Conservation (phyloP, 2,797 vertebrate species). For the Morus bassanus region DNA sequence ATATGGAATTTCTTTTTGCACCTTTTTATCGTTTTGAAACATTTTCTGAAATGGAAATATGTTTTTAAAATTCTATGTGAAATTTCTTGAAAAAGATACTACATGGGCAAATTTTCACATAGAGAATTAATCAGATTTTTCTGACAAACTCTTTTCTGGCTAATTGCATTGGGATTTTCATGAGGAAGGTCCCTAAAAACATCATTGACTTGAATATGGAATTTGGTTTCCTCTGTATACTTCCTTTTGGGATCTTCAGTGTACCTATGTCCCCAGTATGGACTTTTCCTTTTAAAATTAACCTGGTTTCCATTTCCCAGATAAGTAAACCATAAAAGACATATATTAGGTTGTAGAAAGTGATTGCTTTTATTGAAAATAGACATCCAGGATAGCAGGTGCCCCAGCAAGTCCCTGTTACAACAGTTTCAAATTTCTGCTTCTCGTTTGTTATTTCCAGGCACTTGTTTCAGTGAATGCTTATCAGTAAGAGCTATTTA, state of each 20-base stretch:
- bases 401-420: background rate
- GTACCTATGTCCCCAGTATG: background rate
- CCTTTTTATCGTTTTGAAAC: background rate
- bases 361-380: background rate
- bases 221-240: background rate
- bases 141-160: background rate
- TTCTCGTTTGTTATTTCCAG: background rate
- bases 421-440: background rate
- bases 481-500: background rate
- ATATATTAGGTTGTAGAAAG: background rate
- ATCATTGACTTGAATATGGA: background rate
- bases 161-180: background rate
- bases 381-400: background rate
- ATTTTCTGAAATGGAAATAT: background rate
- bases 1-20: background rate
- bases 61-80: background rate
- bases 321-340: background rate
- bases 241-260: background rate
- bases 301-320: background rate
- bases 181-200: background rate
- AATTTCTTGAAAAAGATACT: background rate
- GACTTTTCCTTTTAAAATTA: background rate
- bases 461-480: background rate
- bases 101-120: background rate
- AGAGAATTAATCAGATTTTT: background rate